Conservation (phyloP, 1,140 invertebrate genomes). For the Alviniconcha marisindica region DNA sequence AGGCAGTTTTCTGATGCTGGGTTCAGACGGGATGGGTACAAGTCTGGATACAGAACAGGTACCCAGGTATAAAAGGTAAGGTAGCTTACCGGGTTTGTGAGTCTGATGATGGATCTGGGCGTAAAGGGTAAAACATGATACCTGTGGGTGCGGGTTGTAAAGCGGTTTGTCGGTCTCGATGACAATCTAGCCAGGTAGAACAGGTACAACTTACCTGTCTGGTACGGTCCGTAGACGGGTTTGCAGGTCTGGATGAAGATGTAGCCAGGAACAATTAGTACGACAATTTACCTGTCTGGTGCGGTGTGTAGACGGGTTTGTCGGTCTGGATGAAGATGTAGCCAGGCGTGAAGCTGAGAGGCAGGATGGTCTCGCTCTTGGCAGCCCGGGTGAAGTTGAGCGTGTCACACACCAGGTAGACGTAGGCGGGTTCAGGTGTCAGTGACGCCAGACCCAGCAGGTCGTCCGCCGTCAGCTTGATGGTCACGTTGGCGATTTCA, state of each 20-base stretch:
- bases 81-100: too few relatives aligned
- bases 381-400: background rate
- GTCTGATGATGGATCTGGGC: too few relatives aligned
- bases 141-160: too few relatives aligned
- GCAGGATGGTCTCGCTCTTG: conserved; percentile 37
- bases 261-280: conserved; percentile 49
- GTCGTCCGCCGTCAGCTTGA: conserved; percentile 41
- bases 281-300: conserved; percentile 57
- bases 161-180: too few relatives aligned
- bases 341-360: conserved; percentile 50
- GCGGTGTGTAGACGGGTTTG: conserved; percentile 66
- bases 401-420: conserved; percentile 49
- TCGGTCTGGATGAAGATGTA: conserved; percentile 69
- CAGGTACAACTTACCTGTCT: conserved; percentile 65
- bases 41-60: too few relatives aligned
- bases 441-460: conserved; percentile 10
- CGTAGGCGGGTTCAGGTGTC: conserved; percentile 38
- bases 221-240: conserved; percentile 64
- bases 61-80: too few relatives aligned
- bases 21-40: too few relatives aligned
- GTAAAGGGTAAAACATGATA: too few relatives aligned
- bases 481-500: conserved; percentile 43
- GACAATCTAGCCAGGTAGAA: too few relatives aligned
- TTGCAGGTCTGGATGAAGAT: conserved; percentile 69
- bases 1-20: too few relatives aligned